Evolutionary conservation across 1,140 invertebrate genomes (phyloP).

Genomic region (Drosophila mauritiana): DNA sequence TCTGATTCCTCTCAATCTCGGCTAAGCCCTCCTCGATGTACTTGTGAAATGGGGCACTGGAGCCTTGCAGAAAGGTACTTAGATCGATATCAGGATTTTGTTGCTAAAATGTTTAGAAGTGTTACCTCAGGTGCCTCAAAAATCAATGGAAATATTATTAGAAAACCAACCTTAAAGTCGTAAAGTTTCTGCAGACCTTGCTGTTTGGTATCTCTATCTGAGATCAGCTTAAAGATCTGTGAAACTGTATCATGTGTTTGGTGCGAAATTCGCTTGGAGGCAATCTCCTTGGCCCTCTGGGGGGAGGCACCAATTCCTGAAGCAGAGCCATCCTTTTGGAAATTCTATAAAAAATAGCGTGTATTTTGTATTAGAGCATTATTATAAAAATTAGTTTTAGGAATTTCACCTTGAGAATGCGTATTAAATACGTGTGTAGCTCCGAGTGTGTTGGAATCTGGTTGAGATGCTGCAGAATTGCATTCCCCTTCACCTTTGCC

Average conservation of each 20-base stretch:
- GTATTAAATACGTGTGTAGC: conserved; percentile 91
- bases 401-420: conserved; percentile 89
- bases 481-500: conserved; percentile 90
- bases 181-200: conserved; percentile 95
- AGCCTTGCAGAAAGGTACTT: conserved; percentile 95
- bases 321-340: conserved; percentile 76
- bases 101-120: conserved; percentile 85
- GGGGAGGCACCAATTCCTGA: conserved; percentile 56
- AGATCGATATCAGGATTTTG: conserved; percentile 96
- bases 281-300: conserved; percentile 81
- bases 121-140: neutral
- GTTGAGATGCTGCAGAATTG: conserved; percentile 91
- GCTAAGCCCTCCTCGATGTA: conserved; percentile 95
- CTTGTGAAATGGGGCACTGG: conserved; percentile 95
- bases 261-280: conserved; percentile 84
- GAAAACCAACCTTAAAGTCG: conserved; percentile 88
- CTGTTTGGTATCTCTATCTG: conserved; percentile 93
- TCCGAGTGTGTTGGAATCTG: conserved; percentile 94
- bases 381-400: neutral
- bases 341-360: conserved; percentile 56
- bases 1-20: conserved; percentile 87
- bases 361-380: too few relatives aligned
- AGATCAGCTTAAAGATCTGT: conserved; percentile 96
- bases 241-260: conserved; percentile 92
- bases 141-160: neutral